Percentiles rank a stretch among this genome's conserved stretches.
Conservation (phyloP, 30 jellyfish, hydroid and myxozoan species). For the Pseudorhiza aurosa region DNA sequence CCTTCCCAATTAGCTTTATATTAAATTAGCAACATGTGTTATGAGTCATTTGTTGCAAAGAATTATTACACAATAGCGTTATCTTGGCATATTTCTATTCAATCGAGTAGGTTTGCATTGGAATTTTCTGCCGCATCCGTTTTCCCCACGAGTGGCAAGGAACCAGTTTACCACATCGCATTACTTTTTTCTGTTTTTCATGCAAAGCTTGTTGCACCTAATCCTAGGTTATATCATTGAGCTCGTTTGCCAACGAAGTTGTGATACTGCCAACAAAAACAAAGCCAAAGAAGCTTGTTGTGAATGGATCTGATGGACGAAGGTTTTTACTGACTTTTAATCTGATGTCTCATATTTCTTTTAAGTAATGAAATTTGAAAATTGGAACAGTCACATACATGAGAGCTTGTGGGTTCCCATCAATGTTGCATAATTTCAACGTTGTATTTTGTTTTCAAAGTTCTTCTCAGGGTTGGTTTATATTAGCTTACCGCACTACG, state of each 20-base stretch:
- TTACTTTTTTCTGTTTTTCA: too few relatives aligned
- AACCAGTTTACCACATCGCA: too few relatives aligned
- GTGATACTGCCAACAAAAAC: constrained; percentile 96
- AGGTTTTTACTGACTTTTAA: constrained; percentile 46
- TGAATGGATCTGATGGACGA: constrained; percentile 94
- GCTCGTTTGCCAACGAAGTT: constrained; percentile 80
- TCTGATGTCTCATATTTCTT: too few relatives aligned
- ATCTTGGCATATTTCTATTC: too few relatives aligned
- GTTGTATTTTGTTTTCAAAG: neutral
- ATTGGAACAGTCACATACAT: too few relatives aligned
- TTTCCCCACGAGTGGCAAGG: neutral
- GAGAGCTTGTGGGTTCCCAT: neutral
- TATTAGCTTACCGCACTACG: neutral
- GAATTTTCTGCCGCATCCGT: neutral
- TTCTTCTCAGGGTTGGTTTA: neutral
- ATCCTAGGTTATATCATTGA: constrained; percentile 67
- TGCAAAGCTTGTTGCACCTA: neutral
- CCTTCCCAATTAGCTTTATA: too few relatives aligned
- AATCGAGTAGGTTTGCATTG: too few relatives aligned
- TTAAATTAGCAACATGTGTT: too few relatives aligned
- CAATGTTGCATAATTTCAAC: neutral
- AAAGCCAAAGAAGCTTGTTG: constrained; percentile 94
- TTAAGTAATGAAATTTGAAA: too few relatives aligned
- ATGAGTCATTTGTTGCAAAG: too few relatives aligned
- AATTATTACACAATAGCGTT: too few relatives aligned